Conservation (phyloP, 37 sponge, comb jelly and placozoan genomes). For the Diacarnus erythraeanus region DNA sequence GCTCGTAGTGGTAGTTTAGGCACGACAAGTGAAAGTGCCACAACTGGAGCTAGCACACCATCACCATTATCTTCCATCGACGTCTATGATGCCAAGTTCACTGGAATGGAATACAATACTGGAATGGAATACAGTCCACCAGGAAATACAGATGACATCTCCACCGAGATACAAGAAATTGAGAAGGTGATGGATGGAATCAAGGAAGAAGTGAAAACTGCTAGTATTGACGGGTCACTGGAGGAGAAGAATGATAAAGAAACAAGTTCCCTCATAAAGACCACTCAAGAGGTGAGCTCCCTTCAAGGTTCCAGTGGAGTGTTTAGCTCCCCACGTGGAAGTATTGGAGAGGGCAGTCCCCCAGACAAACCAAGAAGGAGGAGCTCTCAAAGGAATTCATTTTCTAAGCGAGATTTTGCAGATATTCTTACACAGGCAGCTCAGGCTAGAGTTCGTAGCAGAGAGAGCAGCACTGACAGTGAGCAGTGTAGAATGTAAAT, state of each 20-base stretch:
- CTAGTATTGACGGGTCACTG: background rate
- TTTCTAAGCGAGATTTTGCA: conserved; percentile 1
- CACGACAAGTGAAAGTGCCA: conserved; percentile 4
- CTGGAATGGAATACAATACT: background rate
- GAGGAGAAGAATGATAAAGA: background rate
- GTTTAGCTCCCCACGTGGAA: no score
- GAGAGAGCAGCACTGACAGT: background rate
- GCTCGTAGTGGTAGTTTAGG: background rate
- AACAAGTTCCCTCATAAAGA: background rate
- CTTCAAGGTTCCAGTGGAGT: background rate
- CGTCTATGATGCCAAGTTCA: conserved; percentile 9
- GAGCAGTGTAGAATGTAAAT: no score
- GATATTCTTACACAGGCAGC: background rate
- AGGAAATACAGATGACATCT: background rate
- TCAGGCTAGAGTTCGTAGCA: background rate
- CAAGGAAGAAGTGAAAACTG: background rate
- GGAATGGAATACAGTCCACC: background rate
- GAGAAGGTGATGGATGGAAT: background rate
- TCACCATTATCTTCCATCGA: background rate
- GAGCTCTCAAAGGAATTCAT: background rate
- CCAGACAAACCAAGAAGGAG: background rate
- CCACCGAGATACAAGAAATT: background rate
- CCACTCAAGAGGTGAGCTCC: background rate
- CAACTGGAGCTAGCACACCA: conserved; percentile 1
- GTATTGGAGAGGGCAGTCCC: background rate